These are phyloP conservation scores for Sarcophaga peregrina DNA, from an alignment of 1,140 invertebrate species.

Conservation along the genomic window DNA sequence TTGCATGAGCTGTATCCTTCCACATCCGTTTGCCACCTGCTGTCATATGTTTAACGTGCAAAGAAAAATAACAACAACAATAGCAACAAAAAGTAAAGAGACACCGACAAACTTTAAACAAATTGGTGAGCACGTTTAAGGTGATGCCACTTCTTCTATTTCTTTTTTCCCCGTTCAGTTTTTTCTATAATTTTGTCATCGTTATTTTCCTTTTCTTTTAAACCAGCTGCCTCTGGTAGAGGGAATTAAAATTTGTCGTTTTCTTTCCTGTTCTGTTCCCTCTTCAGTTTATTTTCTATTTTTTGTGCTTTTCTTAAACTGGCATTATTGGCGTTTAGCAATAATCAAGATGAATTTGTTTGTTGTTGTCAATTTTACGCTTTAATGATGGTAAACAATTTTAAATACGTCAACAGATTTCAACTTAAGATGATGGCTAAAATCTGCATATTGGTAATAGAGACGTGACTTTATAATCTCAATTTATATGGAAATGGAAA, in stretches of 20 bases:
- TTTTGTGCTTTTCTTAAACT: background rate
- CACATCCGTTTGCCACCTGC: slow-evolving; percentile 29
- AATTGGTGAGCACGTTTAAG: slow-evolving; percentile 47
- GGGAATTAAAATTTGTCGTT: slow-evolving; percentile 35
- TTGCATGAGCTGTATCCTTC: background rate
- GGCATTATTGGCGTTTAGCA: slow-evolving; percentile 48
- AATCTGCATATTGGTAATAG: slow-evolving; percentile 15
- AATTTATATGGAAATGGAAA: too few relatives aligned
- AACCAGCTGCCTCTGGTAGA: slow-evolving; percentile 30
- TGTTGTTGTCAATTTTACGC: slow-evolving; percentile 54
- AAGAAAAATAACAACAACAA: background rate
- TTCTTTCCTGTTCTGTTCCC: background rate
- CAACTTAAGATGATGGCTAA: slow-evolving; percentile 1
- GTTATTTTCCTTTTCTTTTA: slow-evolving; percentile 21
- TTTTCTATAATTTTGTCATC: background rate
- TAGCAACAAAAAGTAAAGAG: background rate
- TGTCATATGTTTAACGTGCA: slow-evolving; percentile 33
- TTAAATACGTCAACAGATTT: slow-evolving; percentile 39
- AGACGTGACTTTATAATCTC: background rate
- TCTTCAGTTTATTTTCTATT: background rate
- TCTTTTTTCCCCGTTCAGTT: slow-evolving; percentile 22
- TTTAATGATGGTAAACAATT: slow-evolving; percentile 52
- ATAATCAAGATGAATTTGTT: slow-evolving; percentile 57
- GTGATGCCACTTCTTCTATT: slow-evolving; percentile 29
- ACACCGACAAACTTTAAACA: slow-evolving; percentile 36